Base-by-base conservation (phyloP, 2,113 vertebrate species). In the Corythoichthys haematopterus region DNA sequence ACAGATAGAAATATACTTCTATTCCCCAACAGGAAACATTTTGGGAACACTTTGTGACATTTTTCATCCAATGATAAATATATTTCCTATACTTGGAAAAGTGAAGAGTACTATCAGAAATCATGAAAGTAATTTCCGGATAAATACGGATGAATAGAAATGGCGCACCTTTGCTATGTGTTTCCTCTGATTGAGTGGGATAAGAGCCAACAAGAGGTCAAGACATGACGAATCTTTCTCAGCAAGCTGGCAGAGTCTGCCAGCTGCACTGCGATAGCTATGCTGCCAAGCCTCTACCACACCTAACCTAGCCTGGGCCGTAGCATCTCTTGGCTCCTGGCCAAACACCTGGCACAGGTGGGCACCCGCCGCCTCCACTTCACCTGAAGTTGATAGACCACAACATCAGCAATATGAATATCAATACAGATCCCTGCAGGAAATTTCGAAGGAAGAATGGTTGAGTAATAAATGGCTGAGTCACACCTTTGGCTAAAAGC, bases 231-330 rank as follows among this genome's bases (percentile, higher is more conserved):
- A 57, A 40, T 96, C 92, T 15, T 76, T 92, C 70, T 92, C 91
- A 0, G 92, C 89, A 55, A 98, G 86, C 69, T 60, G 51, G 77
- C 93, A 93, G 73, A 98, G 89, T 0, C 91, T 86, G 46, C 20
- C 84, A 6, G 89, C 87, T 1, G 94, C 93, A 0, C 68, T 80
- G 2, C 64, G 16, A 72, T 87, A 28, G 0, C 90, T 92, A 64
- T 91, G 89, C 50, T 76, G 87, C 90, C 91, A 94, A 79, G 94
- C 86, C 68, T 87, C 90, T 56, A 97, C 88, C 75, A 97, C 87
- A 7, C 95, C 95, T 16, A 90, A 70, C 37, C 96, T 84, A 66
- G 93, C 94, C 47, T 69, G 88, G 69, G 90, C 93, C 0, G 64
- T 84, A 3, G 87, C 89, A 66, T 93, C 91, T 57, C 87, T 79